These are phyloP conservation scores for Drosophila sordidula DNA, from an alignment of 2,888 invertebrate genomes.

Conservation along the genomic window DNA sequence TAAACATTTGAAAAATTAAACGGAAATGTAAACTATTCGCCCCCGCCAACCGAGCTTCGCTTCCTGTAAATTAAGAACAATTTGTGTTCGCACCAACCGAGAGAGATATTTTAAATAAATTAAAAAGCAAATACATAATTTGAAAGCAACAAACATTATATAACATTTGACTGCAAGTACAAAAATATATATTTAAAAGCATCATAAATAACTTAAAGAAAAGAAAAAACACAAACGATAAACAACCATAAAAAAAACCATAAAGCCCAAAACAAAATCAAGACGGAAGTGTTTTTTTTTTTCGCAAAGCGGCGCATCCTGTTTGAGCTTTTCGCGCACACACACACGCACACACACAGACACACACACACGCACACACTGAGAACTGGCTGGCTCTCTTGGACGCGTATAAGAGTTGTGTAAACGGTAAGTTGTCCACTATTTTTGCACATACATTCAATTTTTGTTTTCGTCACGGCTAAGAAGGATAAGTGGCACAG, in stretches of 20 bases:
- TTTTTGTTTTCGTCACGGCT: neutral
- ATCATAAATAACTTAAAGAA: constrained; percentile 23
- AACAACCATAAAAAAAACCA: constrained; percentile 40
- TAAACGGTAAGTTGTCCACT: constrained; percentile 42
- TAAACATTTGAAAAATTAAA: constrained; percentile 47
- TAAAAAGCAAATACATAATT: constrained; percentile 1
- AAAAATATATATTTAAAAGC: constrained; percentile 25
- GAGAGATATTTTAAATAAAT: neutral
- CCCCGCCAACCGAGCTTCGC: constrained; percentile 67
- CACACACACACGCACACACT: neutral
- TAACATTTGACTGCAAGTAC: constrained; percentile 30
- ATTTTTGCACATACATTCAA: constrained; percentile 30
- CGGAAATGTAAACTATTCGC: constrained; percentile 84
- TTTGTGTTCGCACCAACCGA: constrained; percentile 11
- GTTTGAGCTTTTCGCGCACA: constrained; percentile 57
- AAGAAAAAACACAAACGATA: constrained; percentile 21
- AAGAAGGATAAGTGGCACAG: constrained; percentile 16
- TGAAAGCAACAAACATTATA: constrained; percentile 19
- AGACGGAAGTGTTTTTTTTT: constrained; percentile 68
- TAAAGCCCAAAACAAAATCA: constrained; percentile 27
- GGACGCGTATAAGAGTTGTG: constrained; percentile 46
- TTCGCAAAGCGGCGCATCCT: constrained; percentile 64
- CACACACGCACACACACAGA: constrained; percentile 6
- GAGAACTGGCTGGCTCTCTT: constrained; percentile 41
- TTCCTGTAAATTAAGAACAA: constrained; percentile 46